phyloP scores from a whole-genome alignment of 2,888 invertebrate species.

The Hirtodrosophila duncani region DNA sequence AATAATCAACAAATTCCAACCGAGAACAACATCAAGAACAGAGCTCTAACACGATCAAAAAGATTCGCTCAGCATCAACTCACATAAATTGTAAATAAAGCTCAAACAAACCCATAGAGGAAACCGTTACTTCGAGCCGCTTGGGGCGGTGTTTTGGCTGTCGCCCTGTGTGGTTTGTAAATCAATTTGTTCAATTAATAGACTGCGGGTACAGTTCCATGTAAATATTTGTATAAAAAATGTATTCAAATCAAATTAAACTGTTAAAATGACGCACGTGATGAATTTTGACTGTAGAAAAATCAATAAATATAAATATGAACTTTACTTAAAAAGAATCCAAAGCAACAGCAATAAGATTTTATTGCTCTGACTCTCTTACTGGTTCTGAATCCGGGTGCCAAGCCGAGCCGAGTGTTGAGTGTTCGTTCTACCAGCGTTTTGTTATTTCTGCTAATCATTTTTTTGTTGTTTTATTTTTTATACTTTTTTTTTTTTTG shows the following conservation, averaged over 20 bases:
- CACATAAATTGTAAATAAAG: too few relatives aligned
- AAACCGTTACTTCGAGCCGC: too few relatives aligned
- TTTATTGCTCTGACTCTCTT: conserved; percentile 30
- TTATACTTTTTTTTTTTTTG: conserved; percentile 39
- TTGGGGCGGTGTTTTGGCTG: too few relatives aligned
- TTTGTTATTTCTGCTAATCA: conserved; percentile 39
- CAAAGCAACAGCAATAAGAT: conserved; percentile 30
- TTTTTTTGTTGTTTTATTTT: conserved; percentile 39
- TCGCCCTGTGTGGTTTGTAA: too few relatives aligned
- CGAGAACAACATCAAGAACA: too few relatives aligned
- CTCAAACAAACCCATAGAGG: too few relatives aligned
- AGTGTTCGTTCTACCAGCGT: background rate
- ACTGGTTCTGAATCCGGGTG: conserved; percentile 6
- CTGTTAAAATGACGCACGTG: conserved; percentile 72
- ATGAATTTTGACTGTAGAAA: conserved; percentile 54
- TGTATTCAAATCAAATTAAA: conserved; percentile 47
- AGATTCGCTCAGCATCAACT: too few relatives aligned
- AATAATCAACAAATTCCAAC: too few relatives aligned
- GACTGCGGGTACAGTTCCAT: too few relatives aligned
- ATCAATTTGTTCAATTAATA: background rate
- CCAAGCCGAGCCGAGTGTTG: background rate
- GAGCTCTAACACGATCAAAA: too few relatives aligned
- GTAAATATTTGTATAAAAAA: background rate
- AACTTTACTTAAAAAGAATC: conserved; percentile 8
- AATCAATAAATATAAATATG: conserved; percentile 36